Evolutionary conservation across 2,113 vertebrate genomes (phyloP).

Genomic region (Hydrochoerus hydrochaeris): DNA sequence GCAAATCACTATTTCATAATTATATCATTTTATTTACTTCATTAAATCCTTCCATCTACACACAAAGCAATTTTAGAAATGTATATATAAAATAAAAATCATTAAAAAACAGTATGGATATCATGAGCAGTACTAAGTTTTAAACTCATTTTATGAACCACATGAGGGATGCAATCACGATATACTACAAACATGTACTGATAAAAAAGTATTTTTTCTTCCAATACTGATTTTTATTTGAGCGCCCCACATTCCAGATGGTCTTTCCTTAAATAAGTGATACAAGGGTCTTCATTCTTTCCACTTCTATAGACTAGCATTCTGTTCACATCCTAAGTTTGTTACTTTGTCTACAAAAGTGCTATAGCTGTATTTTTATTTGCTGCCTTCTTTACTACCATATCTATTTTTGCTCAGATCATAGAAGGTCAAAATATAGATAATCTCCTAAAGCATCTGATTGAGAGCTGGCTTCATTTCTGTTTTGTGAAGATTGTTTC

Average conservation of each 20-base stretch:
- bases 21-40: not conserved
- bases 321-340: not conserved
- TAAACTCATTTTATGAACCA: not conserved
- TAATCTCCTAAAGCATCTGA: not conserved
- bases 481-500: not conserved
- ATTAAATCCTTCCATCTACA: not conserved
- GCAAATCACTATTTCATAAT: not conserved
- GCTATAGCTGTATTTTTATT: not conserved
- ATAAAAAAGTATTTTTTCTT: not conserved
- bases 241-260: not conserved
- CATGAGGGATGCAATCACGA: not conserved
- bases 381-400: not conserved
- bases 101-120: not conserved
- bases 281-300: not conserved
- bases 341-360: not conserved
- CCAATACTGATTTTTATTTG: not conserved
- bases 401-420: not conserved
- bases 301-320: not conserved
- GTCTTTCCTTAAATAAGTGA: not conserved
- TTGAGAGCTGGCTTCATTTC: not conserved
- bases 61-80: not conserved
- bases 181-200: not conserved
- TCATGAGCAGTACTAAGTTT: not conserved
- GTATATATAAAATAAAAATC: not conserved
- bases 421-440: not conserved